Evolutionary conservation across 2,797 vertebrate species (phyloP).

Genomic region (Periparus ater): DNA sequence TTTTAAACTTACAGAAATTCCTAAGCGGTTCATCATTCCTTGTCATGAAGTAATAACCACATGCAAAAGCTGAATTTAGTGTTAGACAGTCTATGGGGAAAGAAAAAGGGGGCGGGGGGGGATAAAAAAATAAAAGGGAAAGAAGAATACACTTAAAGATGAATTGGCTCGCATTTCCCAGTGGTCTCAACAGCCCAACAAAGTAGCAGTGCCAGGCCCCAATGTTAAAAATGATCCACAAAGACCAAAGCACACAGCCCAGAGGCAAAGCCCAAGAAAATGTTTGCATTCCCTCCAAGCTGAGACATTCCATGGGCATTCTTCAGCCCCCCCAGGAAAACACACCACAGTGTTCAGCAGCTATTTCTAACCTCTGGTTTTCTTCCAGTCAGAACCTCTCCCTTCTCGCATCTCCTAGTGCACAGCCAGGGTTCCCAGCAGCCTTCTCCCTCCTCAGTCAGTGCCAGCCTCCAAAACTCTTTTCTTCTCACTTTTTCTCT

Average conservation of each 20-base stretch:
- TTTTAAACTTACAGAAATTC: conserved; percentile 62
- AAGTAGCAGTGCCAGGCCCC: conserved; percentile 7
- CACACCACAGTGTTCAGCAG: neutral
- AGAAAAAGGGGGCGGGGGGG: rapidly evolving
- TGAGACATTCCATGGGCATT: neutral
- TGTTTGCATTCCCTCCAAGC: neutral
- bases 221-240: neutral
- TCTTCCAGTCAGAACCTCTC: neutral
- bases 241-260: conserved; percentile 6
- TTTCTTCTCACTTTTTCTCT: neutral
- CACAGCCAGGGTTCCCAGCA: neutral
- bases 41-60: conserved; percentile 20
- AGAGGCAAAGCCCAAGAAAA: conserved; percentile 10
- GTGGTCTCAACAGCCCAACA: neutral
- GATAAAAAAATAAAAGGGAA: no score
- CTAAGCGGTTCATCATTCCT: conserved; percentile 17
- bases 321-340: neutral
- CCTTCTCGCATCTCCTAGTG: neutral
- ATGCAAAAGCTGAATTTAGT: conserved; percentile 27
- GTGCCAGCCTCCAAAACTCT: neutral
- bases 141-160: neutral
- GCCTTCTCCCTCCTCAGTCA: neutral
- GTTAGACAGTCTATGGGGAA: neutral
- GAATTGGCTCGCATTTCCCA: neutral
- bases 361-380: neutral